Conservation (phyloP, 1,140 invertebrate species). For the Centruroides sculpturatus region DNA sequence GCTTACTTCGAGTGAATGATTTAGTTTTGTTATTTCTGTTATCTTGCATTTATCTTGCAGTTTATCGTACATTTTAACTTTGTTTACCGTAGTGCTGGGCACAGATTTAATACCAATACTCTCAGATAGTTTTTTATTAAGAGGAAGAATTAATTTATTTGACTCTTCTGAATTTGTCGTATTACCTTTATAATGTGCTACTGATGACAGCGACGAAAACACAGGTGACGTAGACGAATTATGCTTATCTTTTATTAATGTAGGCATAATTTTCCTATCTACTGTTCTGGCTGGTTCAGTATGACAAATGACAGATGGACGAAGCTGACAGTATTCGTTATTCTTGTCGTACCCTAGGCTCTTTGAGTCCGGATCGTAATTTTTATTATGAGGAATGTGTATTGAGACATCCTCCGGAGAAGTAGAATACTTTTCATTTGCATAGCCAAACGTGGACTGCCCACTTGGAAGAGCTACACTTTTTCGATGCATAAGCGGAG, state of each 20-base stretch:
- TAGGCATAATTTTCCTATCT: too few species aligned
- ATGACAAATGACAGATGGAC: constrained; percentile 21
- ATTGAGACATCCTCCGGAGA: not conserved
- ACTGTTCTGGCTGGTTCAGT: constrained; percentile 9
- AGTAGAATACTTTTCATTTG: constrained; percentile 2
- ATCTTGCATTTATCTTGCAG: too few species aligned
- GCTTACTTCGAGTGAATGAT: too few species aligned
- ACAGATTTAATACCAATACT: not conserved
- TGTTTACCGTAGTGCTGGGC: too few species aligned
- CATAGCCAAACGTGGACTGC: constrained; percentile 2
- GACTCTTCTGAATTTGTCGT: not conserved
- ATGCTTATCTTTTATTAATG: not conserved
- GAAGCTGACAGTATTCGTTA: constrained; percentile 2
- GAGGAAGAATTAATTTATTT: not conserved
- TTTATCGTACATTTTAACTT: too few species aligned
- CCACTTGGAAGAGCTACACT: not conserved
- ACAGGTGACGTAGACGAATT: constrained; percentile 6
- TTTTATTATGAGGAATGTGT: not conserved
- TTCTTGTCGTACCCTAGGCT: not conserved
- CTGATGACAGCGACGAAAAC: not conserved
- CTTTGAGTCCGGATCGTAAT: not conserved
- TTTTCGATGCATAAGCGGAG: not conserved
- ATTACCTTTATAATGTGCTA: not conserved
- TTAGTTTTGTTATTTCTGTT: too few species aligned
- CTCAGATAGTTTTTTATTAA: not conserved